Evolutionary conservation across 2,888 invertebrate species (phyloP).

Genomic region (Shargacucullia verbasci): DNA sequence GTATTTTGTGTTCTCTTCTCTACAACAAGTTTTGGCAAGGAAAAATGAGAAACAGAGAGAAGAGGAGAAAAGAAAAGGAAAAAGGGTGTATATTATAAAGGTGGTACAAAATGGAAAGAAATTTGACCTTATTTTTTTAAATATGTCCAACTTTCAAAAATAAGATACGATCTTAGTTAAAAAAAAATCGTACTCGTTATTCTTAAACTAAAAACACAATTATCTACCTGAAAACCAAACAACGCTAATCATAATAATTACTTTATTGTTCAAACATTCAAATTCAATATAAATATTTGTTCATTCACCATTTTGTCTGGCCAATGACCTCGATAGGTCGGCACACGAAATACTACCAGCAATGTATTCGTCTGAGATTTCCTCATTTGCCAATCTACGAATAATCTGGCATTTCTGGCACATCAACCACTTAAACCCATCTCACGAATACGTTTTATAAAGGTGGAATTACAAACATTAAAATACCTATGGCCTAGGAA

Average conservation of each 20-base stretch:
- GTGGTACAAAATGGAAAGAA: too few species aligned
- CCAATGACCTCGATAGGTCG: constrained; percentile 32
- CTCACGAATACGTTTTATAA: constrained; percentile 1
- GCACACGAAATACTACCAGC: not conserved
- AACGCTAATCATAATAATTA: not conserved
- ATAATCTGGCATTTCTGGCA: constrained; percentile 25
- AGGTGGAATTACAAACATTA: not conserved
- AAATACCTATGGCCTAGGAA: not conserved
- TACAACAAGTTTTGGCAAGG: too few species aligned
- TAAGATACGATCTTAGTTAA: too few species aligned
- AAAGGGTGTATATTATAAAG: too few species aligned
- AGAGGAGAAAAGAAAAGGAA: too few species aligned
- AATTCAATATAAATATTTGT: constrained; percentile 1
- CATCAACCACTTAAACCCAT: constrained; percentile 6
- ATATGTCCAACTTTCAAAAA: too few species aligned
- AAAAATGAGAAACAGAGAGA: too few species aligned
- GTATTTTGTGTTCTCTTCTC: too few species aligned
- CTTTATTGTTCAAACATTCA: not conserved
- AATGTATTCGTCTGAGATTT: constrained; percentile 18
- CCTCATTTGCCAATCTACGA: constrained; percentile 9
- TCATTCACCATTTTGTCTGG: constrained; percentile 31
- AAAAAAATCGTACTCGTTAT: too few species aligned
- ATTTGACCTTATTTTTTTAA: too few species aligned
- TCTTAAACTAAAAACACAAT: not conserved
- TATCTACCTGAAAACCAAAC: not conserved